Evolutionary conservation across 1,140 invertebrate genomes (phyloP), one percentile per base, ranked within the genome.

Genomic region (Drosophila gunungcola): DNA sequence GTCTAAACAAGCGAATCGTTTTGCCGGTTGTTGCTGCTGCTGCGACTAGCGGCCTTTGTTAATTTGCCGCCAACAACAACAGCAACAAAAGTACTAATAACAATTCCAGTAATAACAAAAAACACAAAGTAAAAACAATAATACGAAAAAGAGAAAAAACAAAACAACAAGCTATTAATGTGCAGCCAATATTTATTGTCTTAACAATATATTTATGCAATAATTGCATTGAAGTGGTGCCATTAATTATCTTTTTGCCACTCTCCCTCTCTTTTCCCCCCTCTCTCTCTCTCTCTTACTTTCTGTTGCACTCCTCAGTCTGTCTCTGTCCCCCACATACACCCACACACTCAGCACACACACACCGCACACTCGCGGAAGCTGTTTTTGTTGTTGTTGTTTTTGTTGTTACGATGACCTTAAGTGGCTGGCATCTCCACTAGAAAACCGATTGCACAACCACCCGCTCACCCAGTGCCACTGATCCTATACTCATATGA

Each of bases 181-280:
- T 77, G 79, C 78, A 81, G 64, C 10, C 73, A 86, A 74, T 85
- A 85, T 85, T 85, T 82, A 82, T 82, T 88, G 78, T 82, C 74
- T 78, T 78, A 72, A 56, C 83, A 88, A 85, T 86, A 88, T 83
- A 86, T 83, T 88, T 88, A 86, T 86, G 82, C 75, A 86, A 88
- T 88, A 88, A 88, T 86, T 86, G 83, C 82, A 88, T 82, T 67
- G 67, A 86, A 86, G 79, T 86, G 84, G 75, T 82, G 70, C 72
- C 79, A 86, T 86, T 88, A 88, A 86, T 86, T 88, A 86, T 86
- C 38, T 88, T 72, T 80, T 65, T 85, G 56, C 81, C 73, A 80
- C 72, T 65, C 46, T 45, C 58, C 55, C 55, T 34, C 10, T n/a
- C 39, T 11, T 4, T 42, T 21, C 12, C 63, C 21, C 13, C 4